Evolutionary conservation across 2,797 vertebrate species (phyloP).

Genomic region (Oreonectes daqikongensis): DNA sequence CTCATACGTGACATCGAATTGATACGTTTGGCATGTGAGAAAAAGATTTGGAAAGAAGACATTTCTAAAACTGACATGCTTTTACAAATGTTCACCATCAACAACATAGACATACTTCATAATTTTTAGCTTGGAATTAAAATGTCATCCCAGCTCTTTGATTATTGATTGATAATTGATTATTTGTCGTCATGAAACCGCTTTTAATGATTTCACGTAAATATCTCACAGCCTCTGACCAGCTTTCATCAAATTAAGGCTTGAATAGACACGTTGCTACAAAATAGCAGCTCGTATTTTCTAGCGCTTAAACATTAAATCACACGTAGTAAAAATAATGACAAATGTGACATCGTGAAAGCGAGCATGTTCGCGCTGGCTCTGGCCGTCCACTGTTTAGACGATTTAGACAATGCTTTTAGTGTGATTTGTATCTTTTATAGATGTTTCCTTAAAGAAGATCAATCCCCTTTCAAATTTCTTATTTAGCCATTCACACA

Average conservation of each 20-base stretch:
- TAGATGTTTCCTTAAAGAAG: conserved; percentile 61
- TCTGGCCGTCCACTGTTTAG: conserved; percentile 55
- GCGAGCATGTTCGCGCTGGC: conserved; percentile 46
- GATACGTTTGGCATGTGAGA: conserved; percentile 28
- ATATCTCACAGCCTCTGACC: neutral
- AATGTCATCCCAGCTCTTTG: neutral
- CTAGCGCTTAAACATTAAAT: neutral
- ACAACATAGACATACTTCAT: neutral
- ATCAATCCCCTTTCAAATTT: conserved; percentile 73
- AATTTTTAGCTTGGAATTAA: neutral
- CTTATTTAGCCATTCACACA: conserved; percentile 70
- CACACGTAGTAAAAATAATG: conserved; percentile 22
- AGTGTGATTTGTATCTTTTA: conserved; percentile 76
- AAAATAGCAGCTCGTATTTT: neutral
- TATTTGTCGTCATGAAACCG: neutral
- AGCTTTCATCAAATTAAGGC: neutral
- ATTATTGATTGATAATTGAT: neutral
- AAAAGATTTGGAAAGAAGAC: neutral
- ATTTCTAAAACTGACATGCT: neutral
- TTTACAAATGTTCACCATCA: neutral
- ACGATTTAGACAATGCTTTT: conserved; percentile 72
- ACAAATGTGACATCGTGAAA: conserved; percentile 33
- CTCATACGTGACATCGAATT: conserved; percentile 24
- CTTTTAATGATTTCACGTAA: conserved; percentile 1
- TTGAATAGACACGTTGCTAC: neutral